phyloP scores from a whole-genome alignment of 2,797 vertebrate genomes.

The Pterois miles region DNA sequence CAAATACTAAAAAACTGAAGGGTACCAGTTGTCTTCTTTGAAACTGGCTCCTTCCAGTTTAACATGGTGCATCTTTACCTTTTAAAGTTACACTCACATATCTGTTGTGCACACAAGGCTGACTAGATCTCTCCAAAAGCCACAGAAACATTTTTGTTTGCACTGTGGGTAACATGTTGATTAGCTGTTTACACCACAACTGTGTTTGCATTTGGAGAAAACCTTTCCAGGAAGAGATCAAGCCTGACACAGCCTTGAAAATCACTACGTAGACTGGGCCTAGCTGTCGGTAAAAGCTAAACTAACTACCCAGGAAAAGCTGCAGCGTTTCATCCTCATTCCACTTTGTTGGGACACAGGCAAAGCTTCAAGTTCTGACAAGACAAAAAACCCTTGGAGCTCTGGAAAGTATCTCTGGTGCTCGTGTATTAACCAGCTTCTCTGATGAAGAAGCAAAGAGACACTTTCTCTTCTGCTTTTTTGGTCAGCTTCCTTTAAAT shows the following conservation, averaged over 20 bases:
- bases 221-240: neutral
- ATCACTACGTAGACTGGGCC: neutral
- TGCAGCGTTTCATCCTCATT: constrained; percentile 42
- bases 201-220: constrained; percentile 11
- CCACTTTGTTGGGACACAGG: constrained; percentile 30
- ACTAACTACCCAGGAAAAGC: neutral
- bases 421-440: neutral
- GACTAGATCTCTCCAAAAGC: neutral
- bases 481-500: neutral
- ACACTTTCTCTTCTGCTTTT: constrained; percentile 27
- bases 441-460: neutral
- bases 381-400: constrained; percentile 25
- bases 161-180: neutral
- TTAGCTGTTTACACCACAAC: neutral
- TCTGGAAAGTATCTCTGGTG: constrained; percentile 14
- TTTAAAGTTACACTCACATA: neutral
- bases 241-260: constrained; percentile 2
- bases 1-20: neutral
- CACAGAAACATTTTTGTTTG: neutral
- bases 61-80: neutral
- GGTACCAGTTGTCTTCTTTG: neutral
- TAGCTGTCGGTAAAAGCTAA: neutral
- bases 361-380: constrained; percentile 65
- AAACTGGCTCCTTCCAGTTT: neutral
- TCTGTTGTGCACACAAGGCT: neutral